phyloP scores from a whole-genome alignment of 2,113 vertebrate genomes.

The Casuarius casuarius region DNA sequence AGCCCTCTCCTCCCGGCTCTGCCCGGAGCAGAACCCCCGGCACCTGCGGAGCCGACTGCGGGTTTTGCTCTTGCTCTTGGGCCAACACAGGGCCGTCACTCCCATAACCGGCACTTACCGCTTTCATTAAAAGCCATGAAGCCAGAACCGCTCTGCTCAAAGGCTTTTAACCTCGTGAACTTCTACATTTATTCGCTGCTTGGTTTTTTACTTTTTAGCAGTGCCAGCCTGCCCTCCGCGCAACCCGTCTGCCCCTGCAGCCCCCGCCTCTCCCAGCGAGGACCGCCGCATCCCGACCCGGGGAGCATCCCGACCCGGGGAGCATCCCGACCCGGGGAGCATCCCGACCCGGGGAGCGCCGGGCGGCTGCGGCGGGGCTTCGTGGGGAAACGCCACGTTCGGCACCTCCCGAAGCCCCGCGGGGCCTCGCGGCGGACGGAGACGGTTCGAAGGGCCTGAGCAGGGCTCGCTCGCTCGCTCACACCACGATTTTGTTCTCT shows the following conservation, averaged over 20 bases:
- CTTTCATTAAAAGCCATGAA: background rate
- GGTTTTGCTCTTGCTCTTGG: background rate
- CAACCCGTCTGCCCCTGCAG: background rate
- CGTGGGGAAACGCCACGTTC: background rate
- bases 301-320: background rate
- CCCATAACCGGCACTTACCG: background rate
- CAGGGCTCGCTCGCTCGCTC: background rate
- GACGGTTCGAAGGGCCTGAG: constrained; percentile 39
- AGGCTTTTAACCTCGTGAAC: background rate
- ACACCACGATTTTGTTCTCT: background rate
- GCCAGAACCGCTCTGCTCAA: background rate
- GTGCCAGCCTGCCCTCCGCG: background rate
- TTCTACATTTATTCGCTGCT: background rate
- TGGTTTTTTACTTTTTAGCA: background rate
- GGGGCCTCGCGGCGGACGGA: constrained; percentile 40
- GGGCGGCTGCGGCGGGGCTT: background rate
- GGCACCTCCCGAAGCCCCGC: background rate
- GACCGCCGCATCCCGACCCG: background rate
- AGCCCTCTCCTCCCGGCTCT: background rate
- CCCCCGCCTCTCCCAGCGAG: background rate
- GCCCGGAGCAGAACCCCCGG: background rate
- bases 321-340: too few relatives aligned
- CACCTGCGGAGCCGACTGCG: rapidly evolving
- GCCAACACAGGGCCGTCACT: background rate
- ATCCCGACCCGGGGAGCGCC: background rate